Percentiles rank a stretch among this genome's conserved stretches.
phyloP scores from a whole-genome alignment of 2,888 invertebrate species.

The Drosophila colorata region DNA sequence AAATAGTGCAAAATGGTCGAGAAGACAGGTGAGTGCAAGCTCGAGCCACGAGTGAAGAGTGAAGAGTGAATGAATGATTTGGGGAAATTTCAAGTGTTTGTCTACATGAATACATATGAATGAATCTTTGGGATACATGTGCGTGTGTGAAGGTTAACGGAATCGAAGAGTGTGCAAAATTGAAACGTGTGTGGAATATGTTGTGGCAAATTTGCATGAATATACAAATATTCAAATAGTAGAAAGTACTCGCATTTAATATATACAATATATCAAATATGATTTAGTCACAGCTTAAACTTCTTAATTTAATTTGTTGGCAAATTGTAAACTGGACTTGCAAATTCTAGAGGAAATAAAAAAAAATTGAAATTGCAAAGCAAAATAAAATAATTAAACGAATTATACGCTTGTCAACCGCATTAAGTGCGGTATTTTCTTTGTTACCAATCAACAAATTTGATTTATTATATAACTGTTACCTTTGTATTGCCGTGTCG shows the following conservation, averaged over 20 bases:
- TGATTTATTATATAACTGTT: not conserved
- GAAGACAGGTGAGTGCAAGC: constrained; percentile 75
- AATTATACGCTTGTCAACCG: constrained; percentile 25
- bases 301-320: too few species aligned
- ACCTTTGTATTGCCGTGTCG: not conserved
- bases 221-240: constrained; percentile 12
- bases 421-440: constrained; percentile 1
- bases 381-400: not conserved
- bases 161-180: constrained; percentile 23
- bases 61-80: constrained; percentile 20
- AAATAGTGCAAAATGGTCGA: constrained; percentile 73
- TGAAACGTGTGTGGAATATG: constrained; percentile 20
- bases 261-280: not conserved
- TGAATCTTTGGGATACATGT: not conserved
- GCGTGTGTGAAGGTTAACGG: constrained; percentile 35
- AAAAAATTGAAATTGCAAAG: not conserved
- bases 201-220: constrained; percentile 8
- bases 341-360: too few species aligned
- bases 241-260: constrained; percentile 16
- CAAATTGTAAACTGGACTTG: too few species aligned
- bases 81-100: constrained; percentile 43
- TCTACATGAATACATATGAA: constrained; percentile 1
- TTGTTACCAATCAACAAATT: constrained; percentile 1
- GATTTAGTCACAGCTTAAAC: too few species aligned
- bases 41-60: constrained; percentile 6